Percentiles rank a stretch among this genome's conserved stretches.
These are phyloP conservation scores for Calephelis virginiensis DNA, from an alignment of 1,140 invertebrate genomes.

Conservation along the genomic window DNA sequence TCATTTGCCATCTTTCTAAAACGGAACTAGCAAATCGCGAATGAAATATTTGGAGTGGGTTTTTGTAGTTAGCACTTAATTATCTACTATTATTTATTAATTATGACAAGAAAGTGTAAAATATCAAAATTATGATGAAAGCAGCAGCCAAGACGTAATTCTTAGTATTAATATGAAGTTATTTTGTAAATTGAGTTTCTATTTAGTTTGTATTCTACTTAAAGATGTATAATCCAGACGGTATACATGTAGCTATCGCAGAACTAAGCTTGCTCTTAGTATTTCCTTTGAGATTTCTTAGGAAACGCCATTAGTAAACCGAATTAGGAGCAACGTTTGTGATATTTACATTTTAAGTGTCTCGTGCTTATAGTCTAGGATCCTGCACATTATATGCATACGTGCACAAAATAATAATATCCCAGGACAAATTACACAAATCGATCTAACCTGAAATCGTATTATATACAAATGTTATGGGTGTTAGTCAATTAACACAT, in stretches of 20 bases:
- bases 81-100: too few relatives aligned
- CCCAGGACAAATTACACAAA: too few relatives aligned
- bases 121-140: too few relatives aligned
- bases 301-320: constrained; percentile 27
- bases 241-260: background rate
- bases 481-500: background rate
- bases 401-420: background rate
- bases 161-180: background rate
- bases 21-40: too few relatives aligned
- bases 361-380: constrained; percentile 22
- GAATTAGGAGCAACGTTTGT: constrained; percentile 26
- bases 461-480: too few relatives aligned
- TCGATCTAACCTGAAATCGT: too few relatives aligned
- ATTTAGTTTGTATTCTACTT: background rate
- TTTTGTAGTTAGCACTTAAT: too few relatives aligned
- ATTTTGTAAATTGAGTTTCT: background rate
- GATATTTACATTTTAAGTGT: constrained; percentile 29
- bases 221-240: background rate
- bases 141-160: background rate
- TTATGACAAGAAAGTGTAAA: too few relatives aligned
- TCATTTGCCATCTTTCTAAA: too few relatives aligned
- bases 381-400: background rate
- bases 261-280: constrained; percentile 11
- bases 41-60: too few relatives aligned
- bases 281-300: constrained; percentile 17